Evolutionary conservation across 2,113 vertebrate genomes (phyloP).

Genomic region (Centropus unirufus): DNA sequence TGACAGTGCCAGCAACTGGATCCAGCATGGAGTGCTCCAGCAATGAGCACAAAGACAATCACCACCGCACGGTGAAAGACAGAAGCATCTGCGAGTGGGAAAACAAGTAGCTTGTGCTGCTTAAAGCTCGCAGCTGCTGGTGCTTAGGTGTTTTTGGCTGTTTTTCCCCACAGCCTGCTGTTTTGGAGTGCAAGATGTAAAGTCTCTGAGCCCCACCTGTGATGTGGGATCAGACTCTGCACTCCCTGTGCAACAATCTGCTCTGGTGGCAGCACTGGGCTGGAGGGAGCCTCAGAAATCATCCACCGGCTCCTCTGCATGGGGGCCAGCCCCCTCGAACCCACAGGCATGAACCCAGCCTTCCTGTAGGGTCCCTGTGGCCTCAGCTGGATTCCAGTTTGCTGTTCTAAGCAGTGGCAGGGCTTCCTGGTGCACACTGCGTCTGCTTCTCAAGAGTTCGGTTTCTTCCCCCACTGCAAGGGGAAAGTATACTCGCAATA

Average conservation of each 20-base stretch:
- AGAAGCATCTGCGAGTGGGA: not conserved
- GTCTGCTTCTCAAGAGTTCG: too few species aligned
- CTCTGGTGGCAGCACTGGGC: not conserved
- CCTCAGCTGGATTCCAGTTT: fast-evolving
- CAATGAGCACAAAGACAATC: not conserved
- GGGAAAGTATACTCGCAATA: not conserved
- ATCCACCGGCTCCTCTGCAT: not conserved
- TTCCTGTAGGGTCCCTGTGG: not conserved
- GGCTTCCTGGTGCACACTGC: not conserved
- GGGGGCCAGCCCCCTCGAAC: not conserved
- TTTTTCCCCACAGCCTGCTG: fast-evolving
- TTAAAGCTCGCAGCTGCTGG: not conserved
- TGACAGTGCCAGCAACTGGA: too few species aligned
- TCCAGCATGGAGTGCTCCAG: too few species aligned
- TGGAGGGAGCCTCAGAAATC: not conserved
- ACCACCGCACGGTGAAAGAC: not conserved
- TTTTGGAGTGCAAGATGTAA: not conserved
- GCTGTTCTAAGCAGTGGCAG: not conserved
- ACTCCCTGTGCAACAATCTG: not conserved
- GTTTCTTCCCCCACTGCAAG: not conserved
- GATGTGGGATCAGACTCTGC: not conserved
- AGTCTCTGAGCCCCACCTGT: fast-evolving
- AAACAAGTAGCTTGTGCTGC: not conserved
- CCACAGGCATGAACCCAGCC: not conserved
- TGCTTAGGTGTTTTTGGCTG: fast-evolving